phyloP scores from a whole-genome alignment of 2,888 invertebrate genomes.

The Mechanitis mazaeus region DNA sequence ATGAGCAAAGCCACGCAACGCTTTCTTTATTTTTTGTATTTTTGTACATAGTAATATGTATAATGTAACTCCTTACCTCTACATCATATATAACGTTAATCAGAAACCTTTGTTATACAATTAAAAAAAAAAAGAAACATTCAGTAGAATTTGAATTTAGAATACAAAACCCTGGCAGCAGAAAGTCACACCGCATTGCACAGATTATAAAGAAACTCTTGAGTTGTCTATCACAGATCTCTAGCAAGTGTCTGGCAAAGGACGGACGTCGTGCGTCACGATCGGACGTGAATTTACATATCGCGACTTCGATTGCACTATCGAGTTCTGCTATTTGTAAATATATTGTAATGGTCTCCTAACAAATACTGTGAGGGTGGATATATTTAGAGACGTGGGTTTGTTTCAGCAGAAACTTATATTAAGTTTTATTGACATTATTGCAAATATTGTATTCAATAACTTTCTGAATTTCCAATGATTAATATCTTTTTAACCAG shows the following conservation, averaged over 20 bases:
- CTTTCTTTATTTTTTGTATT: too few relatives aligned
- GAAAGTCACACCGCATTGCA: slow-evolving; percentile 27
- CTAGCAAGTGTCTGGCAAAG: slow-evolving; percentile 52
- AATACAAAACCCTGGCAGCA: slow-evolving; percentile 20
- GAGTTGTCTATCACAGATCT: slow-evolving; percentile 37
- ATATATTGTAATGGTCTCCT: slow-evolving; percentile 28
- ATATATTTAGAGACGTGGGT: neutral
- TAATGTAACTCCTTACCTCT: too few relatives aligned
- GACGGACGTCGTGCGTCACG: slow-evolving; percentile 72
- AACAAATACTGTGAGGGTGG: slow-evolving; percentile 8
- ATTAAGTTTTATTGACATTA: neutral
- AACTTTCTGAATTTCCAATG: too few relatives aligned
- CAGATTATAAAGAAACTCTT: slow-evolving; percentile 26
- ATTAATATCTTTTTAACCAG: too few relatives aligned
- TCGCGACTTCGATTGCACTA: slow-evolving; percentile 66
- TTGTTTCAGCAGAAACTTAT: neutral
- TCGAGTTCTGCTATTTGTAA: slow-evolving; percentile 36
- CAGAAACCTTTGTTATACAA: too few relatives aligned
- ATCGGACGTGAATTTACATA: slow-evolving; percentile 72
- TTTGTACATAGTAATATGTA: too few relatives aligned
- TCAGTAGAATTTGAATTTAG: slow-evolving; percentile 5
- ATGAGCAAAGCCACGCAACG: too few relatives aligned
- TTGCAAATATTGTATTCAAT: too few relatives aligned
- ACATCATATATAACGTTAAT: too few relatives aligned
- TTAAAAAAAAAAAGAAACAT: neutral